Percentiles rank a stretch among this genome's conserved stretches.
These are phyloP conservation scores for Ennomos quercinarius DNA, from an alignment of 2,888 invertebrate genomes.

Conservation along the genomic window DNA sequence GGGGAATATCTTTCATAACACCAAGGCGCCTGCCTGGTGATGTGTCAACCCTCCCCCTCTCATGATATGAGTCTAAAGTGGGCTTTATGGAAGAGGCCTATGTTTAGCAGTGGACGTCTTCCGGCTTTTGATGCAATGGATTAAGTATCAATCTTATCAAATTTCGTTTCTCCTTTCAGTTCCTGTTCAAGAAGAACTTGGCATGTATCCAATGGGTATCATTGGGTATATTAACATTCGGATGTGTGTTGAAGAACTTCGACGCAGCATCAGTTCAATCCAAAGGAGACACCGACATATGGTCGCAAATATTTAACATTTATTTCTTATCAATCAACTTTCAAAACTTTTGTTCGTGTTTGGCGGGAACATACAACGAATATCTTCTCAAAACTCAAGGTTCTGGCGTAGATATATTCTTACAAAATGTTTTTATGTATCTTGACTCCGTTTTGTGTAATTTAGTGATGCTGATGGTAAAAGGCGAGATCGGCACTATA, in stretches of 20 bases:
- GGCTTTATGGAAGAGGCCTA: too few species aligned
- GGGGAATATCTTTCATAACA: too few species aligned
- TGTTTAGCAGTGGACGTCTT: too few species aligned
- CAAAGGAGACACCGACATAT: slow-evolving; percentile 55
- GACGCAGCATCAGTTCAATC: slow-evolving; percentile 76
- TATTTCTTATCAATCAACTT: slow-evolving; percentile 88
- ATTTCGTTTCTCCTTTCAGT: slow-evolving; percentile 78
- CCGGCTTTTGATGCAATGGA: too few species aligned
- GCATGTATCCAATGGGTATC: slow-evolving; percentile 95
- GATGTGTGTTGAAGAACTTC: slow-evolving; percentile 96
- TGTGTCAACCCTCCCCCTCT: too few species aligned
- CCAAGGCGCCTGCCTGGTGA: too few species aligned
- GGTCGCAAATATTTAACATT: slow-evolving; percentile 81
- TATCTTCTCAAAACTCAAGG: slow-evolving; percentile 95
- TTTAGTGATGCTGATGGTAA: slow-evolving; percentile 87
- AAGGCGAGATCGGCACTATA: slow-evolving; percentile 87
- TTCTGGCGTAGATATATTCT: slow-evolving; percentile 93
- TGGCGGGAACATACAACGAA: slow-evolving; percentile 98
- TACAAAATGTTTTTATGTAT: slow-evolving; percentile 98
- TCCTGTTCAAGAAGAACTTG: slow-evolving; percentile 93
- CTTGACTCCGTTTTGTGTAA: slow-evolving; percentile 97
- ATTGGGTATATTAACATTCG: slow-evolving; percentile 92
- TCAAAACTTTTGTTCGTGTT: slow-evolving; percentile 95
- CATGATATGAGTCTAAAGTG: too few species aligned
- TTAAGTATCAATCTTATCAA: not conserved